phyloP scores from a whole-genome alignment of 92 coral and sea anemone species.

The Porites evermanni region DNA sequence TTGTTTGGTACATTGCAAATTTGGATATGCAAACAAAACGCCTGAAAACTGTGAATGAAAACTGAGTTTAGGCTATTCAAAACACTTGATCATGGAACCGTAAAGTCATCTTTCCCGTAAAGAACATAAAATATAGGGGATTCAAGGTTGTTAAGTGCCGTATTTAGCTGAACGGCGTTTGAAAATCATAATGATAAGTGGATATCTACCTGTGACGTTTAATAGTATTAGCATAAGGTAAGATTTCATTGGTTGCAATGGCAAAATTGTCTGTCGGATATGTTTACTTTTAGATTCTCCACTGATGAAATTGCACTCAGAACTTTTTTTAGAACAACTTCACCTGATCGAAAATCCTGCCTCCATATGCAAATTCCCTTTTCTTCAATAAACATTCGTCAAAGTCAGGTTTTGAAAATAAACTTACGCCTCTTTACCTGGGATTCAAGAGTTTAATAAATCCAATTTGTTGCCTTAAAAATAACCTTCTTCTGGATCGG shows the following conservation, averaged over 20 bases:
- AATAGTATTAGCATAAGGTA: slow-evolving; percentile 2
- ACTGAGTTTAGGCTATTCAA: background rate
- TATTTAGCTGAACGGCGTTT: slow-evolving; percentile 5
- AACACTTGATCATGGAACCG: background rate
- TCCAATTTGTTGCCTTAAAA: background rate
- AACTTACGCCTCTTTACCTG: slow-evolving; percentile 1
- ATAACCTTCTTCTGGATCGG: background rate
- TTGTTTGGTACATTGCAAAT: slow-evolving; percentile 59
- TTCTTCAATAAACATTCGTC: slow-evolving; percentile 33
- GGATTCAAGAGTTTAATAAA: background rate
- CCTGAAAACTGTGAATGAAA: background rate
- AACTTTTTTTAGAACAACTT: slow-evolving; percentile 22
- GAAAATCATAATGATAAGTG: background rate
- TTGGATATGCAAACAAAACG: slow-evolving; percentile 33
- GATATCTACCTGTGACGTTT: slow-evolving; percentile 3
- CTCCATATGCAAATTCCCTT: slow-evolving; percentile 19
- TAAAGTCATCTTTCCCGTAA: background rate
- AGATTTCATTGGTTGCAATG: slow-evolving; percentile 25
- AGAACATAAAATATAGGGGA: background rate
- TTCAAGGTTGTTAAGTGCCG: background rate
- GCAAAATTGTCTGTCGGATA: slow-evolving; percentile 24
- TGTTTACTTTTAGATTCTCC: slow-evolving; percentile 25
- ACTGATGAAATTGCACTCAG: background rate
- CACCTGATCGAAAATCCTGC: slow-evolving; percentile 13
- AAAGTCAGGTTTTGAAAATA: slow-evolving; percentile 11